Evolutionary conservation across 2,797 vertebrate genomes (phyloP), one percentile per base, ranked within the genome.

Genomic region (Chelonia mydas): DNA sequence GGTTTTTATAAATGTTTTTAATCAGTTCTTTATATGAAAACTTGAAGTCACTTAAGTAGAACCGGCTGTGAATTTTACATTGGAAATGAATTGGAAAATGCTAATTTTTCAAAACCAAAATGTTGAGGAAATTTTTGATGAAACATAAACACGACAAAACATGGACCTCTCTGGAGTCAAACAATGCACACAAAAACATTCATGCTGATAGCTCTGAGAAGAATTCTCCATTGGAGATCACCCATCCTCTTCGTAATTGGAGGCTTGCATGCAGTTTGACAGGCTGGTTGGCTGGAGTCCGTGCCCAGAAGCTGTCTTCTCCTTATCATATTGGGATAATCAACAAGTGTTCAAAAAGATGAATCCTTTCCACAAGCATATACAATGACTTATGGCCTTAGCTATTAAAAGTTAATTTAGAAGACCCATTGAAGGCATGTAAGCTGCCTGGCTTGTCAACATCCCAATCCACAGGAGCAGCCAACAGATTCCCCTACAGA

Each of bases 1-100:
- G 37, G 65, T 89, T 88, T 95, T 94, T 94, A 94, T 84, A 86
- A 21, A 3, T 0, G 74, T 95, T 94, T 91, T 15, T 37, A 41
- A 68, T 1, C 31, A 27, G 13, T 90, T 86, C 87, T 9, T 27
- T 87, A 47, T 33, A 76, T 27, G 33, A 86, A 93, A 95, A 74
- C 53, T 54, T 33, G 79, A 85, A 87, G 65, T 51, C n/a, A 45
- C 17, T 87, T 93, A n/a, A 81, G 28, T 87, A 68, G 65, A n/a
- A 21, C 33, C 5, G 8, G 33, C 19, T 68, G 17, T 68, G 65
- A 68, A 37, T 37, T 21, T 68, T 68, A 37, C n/a, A 37, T 19
- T 37, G 41, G 41, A 41, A 41, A 41, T 41, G 5, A 41, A 41
- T 37, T 68, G 61, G 33, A 68, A n/a, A 68, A n/a, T 68, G 31